Base-by-base conservation (phyloP, 2,113 vertebrate genomes). In the Abramis brama region DNA sequence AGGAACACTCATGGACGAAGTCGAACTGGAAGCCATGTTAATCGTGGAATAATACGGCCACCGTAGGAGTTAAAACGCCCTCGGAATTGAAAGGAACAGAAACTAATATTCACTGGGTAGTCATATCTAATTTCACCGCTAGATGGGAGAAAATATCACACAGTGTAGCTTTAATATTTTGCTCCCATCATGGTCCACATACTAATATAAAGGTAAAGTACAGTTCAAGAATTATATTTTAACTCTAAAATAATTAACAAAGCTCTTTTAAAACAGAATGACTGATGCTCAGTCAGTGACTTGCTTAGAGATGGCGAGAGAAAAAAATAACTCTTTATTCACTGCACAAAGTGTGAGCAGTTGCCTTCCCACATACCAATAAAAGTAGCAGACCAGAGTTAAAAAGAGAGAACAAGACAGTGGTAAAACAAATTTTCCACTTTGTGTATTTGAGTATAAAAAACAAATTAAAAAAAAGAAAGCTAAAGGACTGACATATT, bases 311-410 rank as follows among this genome's bases (percentile, higher is more conserved):
- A 33, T 57, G 68, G 74, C 68, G 39, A 68, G 50, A 17, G 77
- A 47, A 85, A 76, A 87, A n/a, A 13, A 60, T 45, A 74, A 47
- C 68, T 76, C 36, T 17, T 66, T 33, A n/a, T 70, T 82, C 50
- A 77, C 57, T 52, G 57, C 60, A 68, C 52, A 43, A 82, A 45
- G 25, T 52, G 74, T 30, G n/a, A 76, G 47, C 47, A 52, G 19
- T 76, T 10, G 13, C 10, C 71, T 47, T 75, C 23, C 71, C 43
- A 45, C n/a, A 27, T 50, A 27, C 43, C 13, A 75, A 50, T 25
- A 50, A 12, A 27, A n/a, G 12, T 17, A 23, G 21, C 82, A 64
- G 13, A 55, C 27, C 15, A 64, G 11, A 64, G 66, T 59, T 70
- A 55, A 82, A 55, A 64, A 71, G 4, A 71, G 4, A 43, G 33